phyloP scores from a whole-genome alignment of 2,888 invertebrate species.

The Habroteleia sp. region DNA sequence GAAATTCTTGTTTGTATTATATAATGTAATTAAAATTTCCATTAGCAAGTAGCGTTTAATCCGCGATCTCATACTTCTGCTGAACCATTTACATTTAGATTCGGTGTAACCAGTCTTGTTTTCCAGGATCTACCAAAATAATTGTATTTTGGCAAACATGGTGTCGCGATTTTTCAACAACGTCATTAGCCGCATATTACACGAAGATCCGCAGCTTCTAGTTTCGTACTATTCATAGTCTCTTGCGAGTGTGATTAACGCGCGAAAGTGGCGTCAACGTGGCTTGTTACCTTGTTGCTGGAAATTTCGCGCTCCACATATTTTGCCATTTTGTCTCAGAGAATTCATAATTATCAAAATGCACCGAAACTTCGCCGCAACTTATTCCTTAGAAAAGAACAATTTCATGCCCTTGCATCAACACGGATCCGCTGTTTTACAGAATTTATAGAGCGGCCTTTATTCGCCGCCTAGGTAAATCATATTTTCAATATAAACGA shows the following conservation, averaged over 20 bases:
- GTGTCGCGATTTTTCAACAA: slow-evolving; percentile 34
- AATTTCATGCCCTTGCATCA: slow-evolving; percentile 32
- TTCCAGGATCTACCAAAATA: slow-evolving; percentile 23
- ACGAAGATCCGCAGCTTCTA: slow-evolving; percentile 14
- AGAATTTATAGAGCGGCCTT: slow-evolving; percentile 53
- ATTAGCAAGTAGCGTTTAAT: too few species aligned
- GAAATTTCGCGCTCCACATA: slow-evolving; percentile 28
- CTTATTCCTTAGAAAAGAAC: slow-evolving; percentile 13
- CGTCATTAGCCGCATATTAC: slow-evolving; percentile 37
- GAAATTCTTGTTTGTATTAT: too few species aligned
- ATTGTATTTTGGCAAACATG: slow-evolving; percentile 4
- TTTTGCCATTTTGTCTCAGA: slow-evolving; percentile 29
- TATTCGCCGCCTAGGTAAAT: slow-evolving; percentile 56
- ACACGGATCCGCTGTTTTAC: slow-evolving; percentile 13
- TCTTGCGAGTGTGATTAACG: slow-evolving; percentile 45
- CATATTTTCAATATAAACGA: slow-evolving; percentile 61
- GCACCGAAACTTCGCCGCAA: slow-evolving; percentile 33
- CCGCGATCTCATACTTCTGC: too few species aligned
- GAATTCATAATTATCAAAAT: slow-evolving; percentile 49
- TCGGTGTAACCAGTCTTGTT: slow-evolving; percentile 5
- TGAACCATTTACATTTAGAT: too few species aligned
- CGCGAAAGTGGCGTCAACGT: slow-evolving; percentile 40
- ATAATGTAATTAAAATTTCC: too few species aligned
- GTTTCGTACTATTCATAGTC: slow-evolving; percentile 49
- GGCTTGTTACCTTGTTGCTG: slow-evolving; percentile 32